These are phyloP conservation scores for Triplophysa dalaica DNA, from an alignment of 2,113 vertebrate species.

Conservation along the genomic window DNA sequence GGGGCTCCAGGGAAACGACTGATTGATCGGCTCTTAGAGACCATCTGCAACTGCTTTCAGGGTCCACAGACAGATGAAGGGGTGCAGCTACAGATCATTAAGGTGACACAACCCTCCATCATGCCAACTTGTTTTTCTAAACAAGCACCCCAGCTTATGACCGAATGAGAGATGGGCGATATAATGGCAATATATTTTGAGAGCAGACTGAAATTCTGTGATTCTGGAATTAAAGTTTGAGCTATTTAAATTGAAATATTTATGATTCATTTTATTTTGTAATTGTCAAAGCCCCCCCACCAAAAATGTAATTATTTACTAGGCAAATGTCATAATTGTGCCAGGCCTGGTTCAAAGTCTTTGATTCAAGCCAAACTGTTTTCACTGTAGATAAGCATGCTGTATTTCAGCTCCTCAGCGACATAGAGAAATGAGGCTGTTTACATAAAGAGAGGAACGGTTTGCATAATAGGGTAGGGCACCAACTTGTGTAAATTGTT, in stretches of 20 bases:
- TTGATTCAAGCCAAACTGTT: background rate
- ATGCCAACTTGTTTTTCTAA: background rate
- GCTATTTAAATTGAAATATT: background rate
- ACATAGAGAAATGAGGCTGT: background rate
- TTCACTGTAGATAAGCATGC: slow-evolving; percentile 3
- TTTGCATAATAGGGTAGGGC: background rate
- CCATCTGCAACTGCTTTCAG: slow-evolving; percentile 94
- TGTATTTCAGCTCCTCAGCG: background rate
- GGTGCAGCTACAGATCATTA: slow-evolving; percentile 97
- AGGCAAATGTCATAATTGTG: too few species aligned
- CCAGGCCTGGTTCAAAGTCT: background rate
- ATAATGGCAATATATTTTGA: too few species aligned
- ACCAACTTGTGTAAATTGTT: background rate
- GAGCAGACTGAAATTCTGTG: too few species aligned
- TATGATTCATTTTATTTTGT: too few species aligned
- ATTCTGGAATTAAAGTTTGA: too few species aligned
- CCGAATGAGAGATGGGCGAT: background rate
- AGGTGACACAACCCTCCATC: slow-evolving; percentile 73
- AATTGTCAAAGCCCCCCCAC: too few species aligned
- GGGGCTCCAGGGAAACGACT: slow-evolving; percentile 87
- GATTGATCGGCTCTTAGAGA: slow-evolving; percentile 95
- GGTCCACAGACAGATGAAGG: slow-evolving; percentile 96
- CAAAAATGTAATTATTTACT: too few species aligned
- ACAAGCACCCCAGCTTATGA: background rate
- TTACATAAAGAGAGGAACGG: background rate